A percentile compares a stretch with the other conserved stretches of the same genome.
These are phyloP conservation scores for Nothocercus nigrocapillus DNA, from an alignment of 2,113 vertebrate genomes.

Conservation along the genomic window DNA sequence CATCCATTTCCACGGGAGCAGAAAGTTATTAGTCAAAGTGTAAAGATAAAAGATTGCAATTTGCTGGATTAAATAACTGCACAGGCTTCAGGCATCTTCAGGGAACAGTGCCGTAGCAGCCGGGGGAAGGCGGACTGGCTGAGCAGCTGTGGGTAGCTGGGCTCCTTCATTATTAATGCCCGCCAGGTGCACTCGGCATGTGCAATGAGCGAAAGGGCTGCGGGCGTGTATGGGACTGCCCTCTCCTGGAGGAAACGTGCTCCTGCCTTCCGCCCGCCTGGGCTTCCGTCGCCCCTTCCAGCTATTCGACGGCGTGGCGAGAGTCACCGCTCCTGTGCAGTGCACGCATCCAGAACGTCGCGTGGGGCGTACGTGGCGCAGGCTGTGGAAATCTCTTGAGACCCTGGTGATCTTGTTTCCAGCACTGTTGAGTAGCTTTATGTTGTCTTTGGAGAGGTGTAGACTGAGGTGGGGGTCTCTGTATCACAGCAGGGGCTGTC, in stretches of 20 bases:
- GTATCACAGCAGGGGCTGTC: not conserved
- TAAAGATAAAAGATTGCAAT: not conserved
- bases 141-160: not conserved
- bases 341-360: fast-evolving
- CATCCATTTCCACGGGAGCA: not conserved
- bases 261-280: not conserved
- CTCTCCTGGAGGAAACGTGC: constrained; percentile 33
- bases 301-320: not conserved
- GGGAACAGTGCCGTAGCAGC: not conserved
- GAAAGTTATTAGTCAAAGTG: not conserved
- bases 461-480: not conserved
- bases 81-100: not conserved
- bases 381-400: not conserved
- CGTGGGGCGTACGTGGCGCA: not conserved
- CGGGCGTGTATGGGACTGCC: not conserved
- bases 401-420: not conserved
- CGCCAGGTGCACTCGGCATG: not conserved
- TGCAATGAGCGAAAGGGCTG: not conserved
- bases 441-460: not conserved
- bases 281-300: not conserved
- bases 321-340: not conserved
- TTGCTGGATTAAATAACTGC: not conserved
- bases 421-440: fast-evolving
- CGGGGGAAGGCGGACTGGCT: not conserved
- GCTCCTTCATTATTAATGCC: not conserved